Evolutionary conservation across 2,113 vertebrate genomes (phyloP).

Genomic region (Urocolius indicus): DNA sequence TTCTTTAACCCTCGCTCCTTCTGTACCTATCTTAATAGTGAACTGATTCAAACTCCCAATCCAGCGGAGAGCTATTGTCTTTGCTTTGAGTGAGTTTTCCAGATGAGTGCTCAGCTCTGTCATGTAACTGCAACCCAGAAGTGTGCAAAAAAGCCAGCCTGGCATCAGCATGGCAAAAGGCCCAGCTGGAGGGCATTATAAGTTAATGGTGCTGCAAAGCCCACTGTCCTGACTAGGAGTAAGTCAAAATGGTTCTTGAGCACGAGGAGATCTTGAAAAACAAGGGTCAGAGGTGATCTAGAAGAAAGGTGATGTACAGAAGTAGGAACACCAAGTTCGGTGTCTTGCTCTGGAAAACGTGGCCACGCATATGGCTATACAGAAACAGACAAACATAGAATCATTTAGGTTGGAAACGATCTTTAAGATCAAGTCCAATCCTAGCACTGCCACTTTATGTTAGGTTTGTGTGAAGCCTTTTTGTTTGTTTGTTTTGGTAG

Average conservation of each 20-base stretch:
- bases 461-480: no score
- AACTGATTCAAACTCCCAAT: background rate
- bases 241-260: background rate
- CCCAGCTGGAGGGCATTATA: no score
- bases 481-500: no score
- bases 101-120: background rate
- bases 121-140: background rate
- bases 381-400: no score
- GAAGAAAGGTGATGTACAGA: background rate
- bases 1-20: background rate
- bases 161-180: rapidly evolving
- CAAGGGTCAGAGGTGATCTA: background rate
- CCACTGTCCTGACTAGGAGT: background rate
- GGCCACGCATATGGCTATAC: background rate
- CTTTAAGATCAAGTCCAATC: no score
- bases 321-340: background rate
- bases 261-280: background rate
- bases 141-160: no score
- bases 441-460: no score
- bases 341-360: background rate
- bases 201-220: rapidly evolving
- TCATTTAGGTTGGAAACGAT: no score
- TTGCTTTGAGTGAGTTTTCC: background rate
- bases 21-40: background rate
- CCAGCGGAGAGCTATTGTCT: background rate